These are phyloP conservation scores for Helostoma temminkii DNA, from an alignment of 2,797 vertebrate genomes.

Conservation along the genomic window DNA sequence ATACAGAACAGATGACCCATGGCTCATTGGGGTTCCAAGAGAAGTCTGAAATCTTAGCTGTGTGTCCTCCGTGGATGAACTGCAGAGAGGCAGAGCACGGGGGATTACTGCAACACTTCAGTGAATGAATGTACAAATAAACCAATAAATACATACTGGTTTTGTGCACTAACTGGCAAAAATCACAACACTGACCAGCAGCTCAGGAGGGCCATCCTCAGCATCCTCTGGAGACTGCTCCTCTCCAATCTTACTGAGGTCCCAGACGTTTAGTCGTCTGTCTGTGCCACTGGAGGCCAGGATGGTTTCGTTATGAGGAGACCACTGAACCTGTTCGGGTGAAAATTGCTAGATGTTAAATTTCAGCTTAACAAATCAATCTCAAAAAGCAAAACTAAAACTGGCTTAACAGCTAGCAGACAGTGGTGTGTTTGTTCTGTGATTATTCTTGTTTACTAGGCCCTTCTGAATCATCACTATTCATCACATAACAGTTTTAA, in stretches of 20 bases:
- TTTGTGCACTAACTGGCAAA: too few relatives aligned
- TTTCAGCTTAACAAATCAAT: background rate
- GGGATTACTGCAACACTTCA: background rate
- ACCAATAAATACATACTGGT: background rate
- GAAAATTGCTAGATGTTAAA: background rate
- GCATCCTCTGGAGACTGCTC: slow-evolving; percentile 98
- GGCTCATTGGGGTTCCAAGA: slow-evolving; percentile 98
- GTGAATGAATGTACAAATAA: too few relatives aligned
- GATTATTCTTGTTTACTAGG: background rate
- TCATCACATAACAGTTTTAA: too few relatives aligned
- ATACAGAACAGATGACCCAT: slow-evolving; percentile 97
- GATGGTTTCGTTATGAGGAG: slow-evolving; percentile 98
- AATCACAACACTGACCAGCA: slow-evolving; percentile 87
- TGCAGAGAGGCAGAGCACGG: slow-evolving; percentile 55
- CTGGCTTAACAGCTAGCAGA: background rate
- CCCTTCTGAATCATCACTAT: background rate
- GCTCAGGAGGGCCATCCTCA: slow-evolving; percentile 96
- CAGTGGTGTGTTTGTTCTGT: background rate
- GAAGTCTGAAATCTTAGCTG: slow-evolving; percentile 96
- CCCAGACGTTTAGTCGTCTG: slow-evolving; percentile 96
- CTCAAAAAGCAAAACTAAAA: background rate
- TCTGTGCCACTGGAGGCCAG: slow-evolving; percentile 98
- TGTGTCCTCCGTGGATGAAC: slow-evolving; percentile 98
- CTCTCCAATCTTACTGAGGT: slow-evolving; percentile 99
- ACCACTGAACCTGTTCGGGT: slow-evolving; percentile 95